Conservation (phyloP, 2,113 vertebrate species). For the Benitochromis conjunctus region DNA sequence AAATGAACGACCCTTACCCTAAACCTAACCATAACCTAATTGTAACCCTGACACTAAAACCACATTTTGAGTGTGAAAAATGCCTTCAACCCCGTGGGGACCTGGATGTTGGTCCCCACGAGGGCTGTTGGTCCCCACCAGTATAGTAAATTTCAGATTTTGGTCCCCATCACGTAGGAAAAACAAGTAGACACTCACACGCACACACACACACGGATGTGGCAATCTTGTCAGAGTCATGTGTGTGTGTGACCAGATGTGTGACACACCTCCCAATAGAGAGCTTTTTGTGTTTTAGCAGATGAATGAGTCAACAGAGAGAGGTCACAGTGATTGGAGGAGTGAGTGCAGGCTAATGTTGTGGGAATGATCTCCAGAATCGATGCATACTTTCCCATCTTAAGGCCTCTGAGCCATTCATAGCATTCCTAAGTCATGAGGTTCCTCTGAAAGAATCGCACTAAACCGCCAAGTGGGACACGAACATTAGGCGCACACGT, state of each 20-base stretch:
- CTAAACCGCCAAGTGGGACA: constrained; percentile 35
- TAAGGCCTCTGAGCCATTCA: constrained; percentile 54
- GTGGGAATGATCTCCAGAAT: constrained; percentile 44
- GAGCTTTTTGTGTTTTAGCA: not conserved
- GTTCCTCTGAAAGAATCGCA: constrained; percentile 16
- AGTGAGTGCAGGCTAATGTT: constrained; percentile 11
- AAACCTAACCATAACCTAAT: too few species aligned
- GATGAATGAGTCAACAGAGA: constrained; percentile 19
- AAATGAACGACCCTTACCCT: too few species aligned
- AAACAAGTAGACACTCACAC: not conserved
- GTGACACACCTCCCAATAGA: constrained; percentile 13
- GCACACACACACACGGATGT: not conserved
- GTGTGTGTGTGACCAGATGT: not conserved
- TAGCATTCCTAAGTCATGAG: constrained; percentile 67
- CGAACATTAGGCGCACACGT: not conserved
- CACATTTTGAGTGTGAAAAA: too few species aligned
- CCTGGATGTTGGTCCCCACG: too few species aligned
- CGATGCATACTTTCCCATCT: constrained; percentile 58
- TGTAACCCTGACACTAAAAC: too few species aligned
- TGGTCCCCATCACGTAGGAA: too few species aligned
- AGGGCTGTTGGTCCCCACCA: too few species aligned
- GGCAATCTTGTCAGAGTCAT: not conserved
- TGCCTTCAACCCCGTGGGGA: too few species aligned
- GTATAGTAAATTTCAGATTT: too few species aligned
- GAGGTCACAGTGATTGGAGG: constrained; percentile 5